Base-by-base conservation (phyloP, 64 coral and sea anemone genomes). In the Dendrophyllia cribrosa region DNA sequence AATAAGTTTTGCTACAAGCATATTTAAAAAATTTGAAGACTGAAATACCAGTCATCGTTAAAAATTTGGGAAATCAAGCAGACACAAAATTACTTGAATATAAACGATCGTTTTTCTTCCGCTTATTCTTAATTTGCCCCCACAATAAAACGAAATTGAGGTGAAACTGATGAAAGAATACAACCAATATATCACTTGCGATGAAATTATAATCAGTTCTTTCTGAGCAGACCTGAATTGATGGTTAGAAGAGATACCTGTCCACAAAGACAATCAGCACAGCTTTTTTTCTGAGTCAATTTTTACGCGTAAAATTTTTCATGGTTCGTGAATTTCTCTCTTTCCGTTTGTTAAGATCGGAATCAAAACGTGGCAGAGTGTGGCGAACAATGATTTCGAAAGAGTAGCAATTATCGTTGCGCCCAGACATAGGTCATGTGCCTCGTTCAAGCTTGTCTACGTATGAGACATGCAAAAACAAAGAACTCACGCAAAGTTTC, bases 161-260 rank as follows among this genome's bases (percentile, higher is more conserved):
- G 80, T 23, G n/a, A 50, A 67, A 46, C 60, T 84, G 80, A 51
- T 61, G 80, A 84, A 68, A 50, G 80, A 84, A 84, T 67, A 84
- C 17, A 84, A 66, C 44, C n/a, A 47, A 83, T 50, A 66, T 44
- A 83, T 83, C 60, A 83, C 16, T 45, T 11, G 19, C 19, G 80
- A 68, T 84, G 62, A 84, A 66, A 67, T 68, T 51, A 84, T 84
- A 84, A 84, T 84, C 61, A 67, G 62, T 22, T 67, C 62, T 84
- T 67, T 12, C 60, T 51, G 17, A 19, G 11, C 10, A 84, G 61
- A 16, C 46, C 43, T 61, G 20, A 7, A 47, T 67, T 62, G 19
- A 84, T 84, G 43, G n/a, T 34, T 1, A 83, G 65, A 63, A 2
- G 79, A 25, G 80, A 84, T 84, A 84, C 62, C 1, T 14, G 44